phyloP scores from a whole-genome alignment of 2,888 invertebrate genomes.

The Mylabris sibirica region DNA sequence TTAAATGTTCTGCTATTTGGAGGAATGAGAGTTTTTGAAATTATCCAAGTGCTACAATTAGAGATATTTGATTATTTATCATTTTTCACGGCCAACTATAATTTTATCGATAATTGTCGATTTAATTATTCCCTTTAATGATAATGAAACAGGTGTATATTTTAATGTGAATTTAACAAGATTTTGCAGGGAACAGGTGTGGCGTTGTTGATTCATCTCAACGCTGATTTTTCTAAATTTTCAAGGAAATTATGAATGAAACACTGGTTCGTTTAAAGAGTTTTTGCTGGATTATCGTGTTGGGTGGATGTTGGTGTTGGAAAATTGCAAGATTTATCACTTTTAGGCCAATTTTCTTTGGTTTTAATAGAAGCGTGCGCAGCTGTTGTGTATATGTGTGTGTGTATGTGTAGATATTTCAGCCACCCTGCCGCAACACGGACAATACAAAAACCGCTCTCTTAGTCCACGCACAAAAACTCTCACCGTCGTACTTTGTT shows the following conservation, averaged over 20 bases:
- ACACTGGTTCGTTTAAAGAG: not conserved
- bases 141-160: not conserved
- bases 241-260: not conserved
- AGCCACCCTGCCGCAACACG: constrained; percentile 52
- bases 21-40: not conserved
- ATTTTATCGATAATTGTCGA: not conserved
- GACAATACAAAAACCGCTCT: constrained; percentile 45
- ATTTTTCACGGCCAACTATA: not conserved
- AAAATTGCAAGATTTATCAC: not conserved
- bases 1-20: not conserved
- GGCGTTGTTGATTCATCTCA: constrained; percentile 3
- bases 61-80: not conserved
- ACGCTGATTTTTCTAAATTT: not conserved
- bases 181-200: constrained; percentile 20
- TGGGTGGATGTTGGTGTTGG: not conserved
- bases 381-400: constrained; percentile 16
- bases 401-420: not conserved
- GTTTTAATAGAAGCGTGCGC: constrained; percentile 38
- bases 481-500: constrained; percentile 28
- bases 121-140: not conserved
- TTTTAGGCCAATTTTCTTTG: not conserved
- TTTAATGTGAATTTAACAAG: not conserved
- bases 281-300: not conserved
- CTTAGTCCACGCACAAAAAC: constrained; percentile 27
- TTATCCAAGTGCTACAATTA: not conserved